A percentile compares a stretch with the other conserved stretches of the same genome.
These are phyloP conservation scores for Amblyornis subalaris DNA, from an alignment of 2,113 vertebrate genomes.

Conservation along the genomic window DNA sequence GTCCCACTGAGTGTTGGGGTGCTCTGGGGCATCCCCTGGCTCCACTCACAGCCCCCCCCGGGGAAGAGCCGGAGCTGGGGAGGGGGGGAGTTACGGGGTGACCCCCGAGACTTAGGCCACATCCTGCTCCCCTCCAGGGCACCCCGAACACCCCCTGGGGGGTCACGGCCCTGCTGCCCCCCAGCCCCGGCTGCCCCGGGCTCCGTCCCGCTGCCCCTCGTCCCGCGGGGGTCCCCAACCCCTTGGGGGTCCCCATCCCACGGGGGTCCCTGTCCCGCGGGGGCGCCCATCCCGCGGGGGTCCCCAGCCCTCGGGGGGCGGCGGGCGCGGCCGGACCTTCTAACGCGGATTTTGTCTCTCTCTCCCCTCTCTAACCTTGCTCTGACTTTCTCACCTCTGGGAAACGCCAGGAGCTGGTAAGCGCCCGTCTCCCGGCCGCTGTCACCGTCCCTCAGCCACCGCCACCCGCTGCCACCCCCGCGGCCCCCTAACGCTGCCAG, in stretches of 20 bases:
- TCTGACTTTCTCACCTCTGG: conserved; percentile 46
- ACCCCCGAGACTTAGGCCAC: neutral
- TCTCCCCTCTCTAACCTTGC: conserved; percentile 31
- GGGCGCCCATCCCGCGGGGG: neutral
- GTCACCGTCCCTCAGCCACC: neutral
- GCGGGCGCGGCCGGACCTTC: neutral
- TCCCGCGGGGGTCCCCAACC: neutral
- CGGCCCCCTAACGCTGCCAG: neutral
- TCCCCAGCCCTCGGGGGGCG: neutral
- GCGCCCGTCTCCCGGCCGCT: neutral
- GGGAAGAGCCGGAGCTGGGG: neutral
- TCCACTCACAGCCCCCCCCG: fast-evolving
- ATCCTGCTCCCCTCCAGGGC: neutral
- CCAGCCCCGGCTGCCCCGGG: neutral
- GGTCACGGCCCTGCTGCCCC: neutral
- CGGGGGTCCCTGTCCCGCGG: neutral
- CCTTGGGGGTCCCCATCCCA: neutral
- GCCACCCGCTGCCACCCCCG: neutral
- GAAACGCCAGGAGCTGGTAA: conserved; percentile 48
- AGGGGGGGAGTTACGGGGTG: neutral
- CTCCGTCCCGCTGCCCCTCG: neutral
- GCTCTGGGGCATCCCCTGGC: neutral
- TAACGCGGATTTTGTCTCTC: conserved; percentile 28
- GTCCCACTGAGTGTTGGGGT: neutral
- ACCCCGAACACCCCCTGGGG: neutral